Conservation (phyloP, 2,797 vertebrate species). For the Amniataba percoides region DNA sequence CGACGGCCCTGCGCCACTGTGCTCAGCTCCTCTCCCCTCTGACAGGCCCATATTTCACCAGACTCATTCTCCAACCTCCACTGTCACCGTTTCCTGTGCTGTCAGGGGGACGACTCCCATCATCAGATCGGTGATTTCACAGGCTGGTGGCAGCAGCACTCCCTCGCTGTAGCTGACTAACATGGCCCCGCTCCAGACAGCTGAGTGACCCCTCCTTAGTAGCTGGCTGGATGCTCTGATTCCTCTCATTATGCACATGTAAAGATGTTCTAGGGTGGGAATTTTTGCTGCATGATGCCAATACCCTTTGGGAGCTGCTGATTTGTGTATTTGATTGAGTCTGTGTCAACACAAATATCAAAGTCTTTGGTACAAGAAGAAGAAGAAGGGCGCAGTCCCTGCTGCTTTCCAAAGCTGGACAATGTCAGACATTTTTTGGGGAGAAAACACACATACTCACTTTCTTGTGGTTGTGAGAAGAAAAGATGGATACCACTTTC, state of each 20-base stretch:
- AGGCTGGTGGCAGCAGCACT: slow-evolving; percentile 64
- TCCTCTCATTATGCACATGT: slow-evolving; percentile 48
- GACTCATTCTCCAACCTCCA: slow-evolving; percentile 65
- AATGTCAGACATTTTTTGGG: not conserved
- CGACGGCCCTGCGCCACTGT: slow-evolving; percentile 53
- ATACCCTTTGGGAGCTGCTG: slow-evolving; percentile 33
- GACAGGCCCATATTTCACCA: slow-evolving; percentile 77
- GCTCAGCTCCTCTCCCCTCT: slow-evolving; percentile 61
- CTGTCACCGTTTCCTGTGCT: slow-evolving; percentile 69
- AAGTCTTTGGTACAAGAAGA: not conserved
- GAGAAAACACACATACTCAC: not conserved
- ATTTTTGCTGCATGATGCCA: slow-evolving; percentile 44
- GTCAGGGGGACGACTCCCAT: slow-evolving; percentile 67
- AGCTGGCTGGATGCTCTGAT: slow-evolving; percentile 46
- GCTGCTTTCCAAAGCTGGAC: slow-evolving; percentile 10
- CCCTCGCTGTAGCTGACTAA: slow-evolving; percentile 59
- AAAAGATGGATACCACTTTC: not conserved
- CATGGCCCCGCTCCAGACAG: slow-evolving; percentile 67
- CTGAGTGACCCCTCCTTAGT: slow-evolving; percentile 70
- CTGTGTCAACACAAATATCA: slow-evolving; percentile 38
- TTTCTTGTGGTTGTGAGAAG: not conserved
- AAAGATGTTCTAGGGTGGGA: slow-evolving; percentile 54
- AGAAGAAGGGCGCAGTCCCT: not conserved
- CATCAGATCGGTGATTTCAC: slow-evolving; percentile 76
- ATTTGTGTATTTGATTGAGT: slow-evolving; percentile 41